phyloP scores from a whole-genome alignment of 2,888 invertebrate genomes.

The Ophion costatus region DNA sequence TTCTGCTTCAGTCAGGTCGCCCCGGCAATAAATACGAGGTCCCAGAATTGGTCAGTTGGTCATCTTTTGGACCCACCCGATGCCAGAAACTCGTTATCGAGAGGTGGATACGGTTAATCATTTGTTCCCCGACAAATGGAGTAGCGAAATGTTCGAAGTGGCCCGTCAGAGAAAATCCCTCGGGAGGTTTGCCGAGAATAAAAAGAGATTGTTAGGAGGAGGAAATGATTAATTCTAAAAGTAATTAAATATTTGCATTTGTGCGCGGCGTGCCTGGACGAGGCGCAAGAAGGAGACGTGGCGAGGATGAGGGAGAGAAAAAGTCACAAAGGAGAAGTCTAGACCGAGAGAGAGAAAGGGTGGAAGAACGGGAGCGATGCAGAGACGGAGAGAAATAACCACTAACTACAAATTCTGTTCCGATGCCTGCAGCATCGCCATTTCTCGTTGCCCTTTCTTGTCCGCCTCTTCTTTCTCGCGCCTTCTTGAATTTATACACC shows the following conservation, averaged over 20 bases:
- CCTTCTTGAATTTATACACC: conserved; percentile 26
- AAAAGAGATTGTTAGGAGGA: conserved; percentile 17
- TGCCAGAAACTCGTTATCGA: conserved; percentile 3
- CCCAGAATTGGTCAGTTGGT: background rate
- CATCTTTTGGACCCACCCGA: background rate
- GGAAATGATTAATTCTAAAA: conserved; percentile 29
- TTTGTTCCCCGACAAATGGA: conserved; percentile 12
- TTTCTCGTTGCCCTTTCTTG: conserved; percentile 51
- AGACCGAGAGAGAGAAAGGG: background rate
- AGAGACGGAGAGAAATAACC: conserved; percentile 67
- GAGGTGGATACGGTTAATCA: conserved; percentile 2
- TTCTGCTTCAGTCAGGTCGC: background rate
- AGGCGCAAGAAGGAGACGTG: conserved; percentile 1
- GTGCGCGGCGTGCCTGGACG: background rate
- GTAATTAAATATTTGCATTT: conserved; percentile 45
- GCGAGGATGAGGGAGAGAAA: conserved; percentile 18
- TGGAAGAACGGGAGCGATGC: conserved; percentile 30
- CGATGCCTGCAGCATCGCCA: conserved; percentile 37
- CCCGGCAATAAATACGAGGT: background rate
- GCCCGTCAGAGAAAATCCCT: background rate
- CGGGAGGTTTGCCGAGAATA: conserved; percentile 1
- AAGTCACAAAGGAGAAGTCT: conserved; percentile 7
- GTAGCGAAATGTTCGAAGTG: background rate
- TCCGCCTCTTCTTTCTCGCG: conserved; percentile 44
- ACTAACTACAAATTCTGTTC: conserved; percentile 58